Conservation (phyloP, 2,113 vertebrate species). For the Leptodactylus fuscus region DNA sequence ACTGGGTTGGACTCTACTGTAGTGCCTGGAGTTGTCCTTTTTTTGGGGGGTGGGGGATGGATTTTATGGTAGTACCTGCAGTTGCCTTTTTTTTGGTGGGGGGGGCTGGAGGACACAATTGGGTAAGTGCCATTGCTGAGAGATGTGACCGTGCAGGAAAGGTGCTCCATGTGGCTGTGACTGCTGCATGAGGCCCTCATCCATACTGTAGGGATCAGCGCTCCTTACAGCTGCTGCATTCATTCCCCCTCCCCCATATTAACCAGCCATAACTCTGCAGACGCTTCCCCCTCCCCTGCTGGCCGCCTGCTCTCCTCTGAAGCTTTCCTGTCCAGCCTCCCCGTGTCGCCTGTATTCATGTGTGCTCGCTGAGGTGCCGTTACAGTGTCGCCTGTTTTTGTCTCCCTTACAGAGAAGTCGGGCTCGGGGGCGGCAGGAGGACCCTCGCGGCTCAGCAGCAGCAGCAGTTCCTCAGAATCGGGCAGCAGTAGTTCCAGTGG, state of each 20-base stretch:
- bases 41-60: too few relatives aligned
- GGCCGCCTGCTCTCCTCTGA: not conserved
- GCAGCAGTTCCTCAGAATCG: constrained; percentile 86
- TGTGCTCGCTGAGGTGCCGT: too few relatives aligned
- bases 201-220: not conserved
- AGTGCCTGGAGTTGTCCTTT: too few relatives aligned
- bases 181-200: not conserved
- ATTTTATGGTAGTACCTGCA: too few relatives aligned
- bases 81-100: too few relatives aligned
- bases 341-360: too few relatives aligned
- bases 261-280: not conserved
- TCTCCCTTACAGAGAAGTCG: constrained; percentile 79
- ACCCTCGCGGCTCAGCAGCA: constrained; percentile 75
- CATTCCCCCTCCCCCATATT: not conserved
- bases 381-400: not conserved
- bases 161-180: not conserved
- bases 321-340: too few relatives aligned
- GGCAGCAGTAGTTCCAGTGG: constrained; percentile 84
- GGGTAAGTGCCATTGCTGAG: not conserved
- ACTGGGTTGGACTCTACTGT: not conserved
- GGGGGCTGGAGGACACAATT: too few relatives aligned
- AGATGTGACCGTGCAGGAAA: not conserved
- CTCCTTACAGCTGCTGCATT: not conserved
- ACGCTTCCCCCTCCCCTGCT: not conserved
- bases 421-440: constrained; percentile 79